Evolutionary conservation across 2,888 invertebrate species (phyloP), one percentile per base, ranked within the genome.

Genomic region (Physocephala rufipes): DNA sequence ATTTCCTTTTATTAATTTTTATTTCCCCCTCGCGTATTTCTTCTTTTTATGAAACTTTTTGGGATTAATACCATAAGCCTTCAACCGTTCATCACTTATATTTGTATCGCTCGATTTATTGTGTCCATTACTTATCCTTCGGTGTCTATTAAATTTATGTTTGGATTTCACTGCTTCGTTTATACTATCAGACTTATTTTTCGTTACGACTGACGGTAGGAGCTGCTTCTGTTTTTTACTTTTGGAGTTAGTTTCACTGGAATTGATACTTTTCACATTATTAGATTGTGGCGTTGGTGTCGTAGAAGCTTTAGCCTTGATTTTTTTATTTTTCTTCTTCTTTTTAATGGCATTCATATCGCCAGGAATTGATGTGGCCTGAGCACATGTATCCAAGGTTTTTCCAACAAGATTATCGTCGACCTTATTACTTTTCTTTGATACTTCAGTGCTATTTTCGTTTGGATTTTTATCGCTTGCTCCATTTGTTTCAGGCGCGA

Each of bases 31-130:
- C 19, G 80, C 79, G 69, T 81, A 85, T 71, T 83, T 85, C 66
- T 84, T 80, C 49, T 79, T 81, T 67, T 86, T 86, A 73, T 83
- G 81, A 70, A 83, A 95, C 82, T 95, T 95, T 80, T 93, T 95
- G 0, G 96, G 96, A 87, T 96, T 96, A 51, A 97, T 90, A 68
- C 97, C 97, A 84, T 95, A 99, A 0, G 96, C 96, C 81, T 92
- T 90, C 12, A 99, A 88, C 76, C 98, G 89, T 76, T 93, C 92
- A 84, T 95, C 94, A 2, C 94, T 91, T 30, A 83, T 80, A 74
- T 80, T 68, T 16, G 61, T 68, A 16, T 49, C 24, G 5, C 71
- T 16, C 36, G 36, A 36, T 7, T 36, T 36, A 9, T 36, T 36
- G 9, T 4, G 36, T 7, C n/a, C 64, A 28, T 71, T 74, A 70